Base-by-base conservation (phyloP, 1,140 invertebrate genomes). In the Macrostomum lignano region DNA sequence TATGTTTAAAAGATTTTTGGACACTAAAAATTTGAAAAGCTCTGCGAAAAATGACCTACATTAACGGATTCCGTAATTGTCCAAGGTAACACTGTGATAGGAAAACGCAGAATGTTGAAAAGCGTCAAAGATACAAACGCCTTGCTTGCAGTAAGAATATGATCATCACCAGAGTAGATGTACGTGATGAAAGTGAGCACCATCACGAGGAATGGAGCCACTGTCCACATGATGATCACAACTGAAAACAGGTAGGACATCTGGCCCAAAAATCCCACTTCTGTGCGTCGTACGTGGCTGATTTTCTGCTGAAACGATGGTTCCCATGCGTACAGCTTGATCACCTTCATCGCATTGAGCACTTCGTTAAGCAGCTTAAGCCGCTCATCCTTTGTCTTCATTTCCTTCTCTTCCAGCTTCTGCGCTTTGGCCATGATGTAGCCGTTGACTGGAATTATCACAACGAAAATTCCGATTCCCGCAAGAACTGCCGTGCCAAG, bases 291-390 rank as follows among this genome's bases (percentile, higher is more conserved):
- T 10, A 43, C 35, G 37, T 36, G 39, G 7, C 40, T 21, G 13
- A 63, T 42, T 35, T 47, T 45, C 7, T 50, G 36, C 24, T 45
- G 40, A 38, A 60, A 62, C 3, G 52, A 54, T 17, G 38, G 36
- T 34, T 46, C 45, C 45, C 45, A 46, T 7, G 42, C 44, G 29
- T 46, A 46, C 19, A 46, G 33, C 28, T 46, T 46, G 5, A 46
- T 30, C 19, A 45, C 36, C 65, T 88, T 86, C 34, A 91, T 86
- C 24, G 79, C 79, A 49, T 72, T 76, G 13, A 91, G 63, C 34
- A 88, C 71, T 66, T 91, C 82, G 48, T 81, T 88, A 71, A 84
- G 81, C 14, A 86, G 56, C 52, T 86, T 86, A 0, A 86, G 76
- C 45, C 82, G 64, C 47, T 76, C 37, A 38, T 59, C 55, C 38